Evolutionary conservation across 2,797 vertebrate genomes (phyloP).

Genomic region (Sebastes iracundus): DNA sequence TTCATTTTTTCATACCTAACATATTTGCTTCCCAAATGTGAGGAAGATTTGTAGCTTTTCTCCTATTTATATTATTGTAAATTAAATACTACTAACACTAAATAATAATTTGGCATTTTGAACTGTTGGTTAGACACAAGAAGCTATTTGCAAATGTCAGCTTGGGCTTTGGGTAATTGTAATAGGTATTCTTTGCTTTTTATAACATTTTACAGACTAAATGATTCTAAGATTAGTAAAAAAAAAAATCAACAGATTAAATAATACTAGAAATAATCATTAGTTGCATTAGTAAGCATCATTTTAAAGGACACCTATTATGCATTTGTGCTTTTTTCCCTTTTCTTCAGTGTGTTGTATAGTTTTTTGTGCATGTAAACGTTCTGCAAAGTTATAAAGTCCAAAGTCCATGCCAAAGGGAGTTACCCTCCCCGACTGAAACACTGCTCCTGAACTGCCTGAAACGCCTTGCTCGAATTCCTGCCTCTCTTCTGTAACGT

Average conservation of each 20-base stretch:
- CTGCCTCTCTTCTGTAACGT: no score
- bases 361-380: no score
- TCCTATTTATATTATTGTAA: neutral
- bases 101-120: neutral
- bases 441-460: no score
- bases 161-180: neutral
- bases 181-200: neutral
- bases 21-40: neutral
- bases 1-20: neutral
- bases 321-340: no score
- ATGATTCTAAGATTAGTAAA: neutral
- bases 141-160: neutral
- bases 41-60: neutral
- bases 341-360: no score
- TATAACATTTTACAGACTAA: neutral
- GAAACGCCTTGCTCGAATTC: no score
- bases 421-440: no score
- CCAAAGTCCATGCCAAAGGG: no score
- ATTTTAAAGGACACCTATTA: no score
- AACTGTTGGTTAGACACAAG: neutral
- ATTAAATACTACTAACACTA: neutral
- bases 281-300: neutral
- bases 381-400: no score
- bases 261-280: neutral
- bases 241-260: neutral